These are phyloP conservation scores for Delia radicum DNA, from an alignment of 1,140 invertebrate genomes.

Conservation along the genomic window DNA sequence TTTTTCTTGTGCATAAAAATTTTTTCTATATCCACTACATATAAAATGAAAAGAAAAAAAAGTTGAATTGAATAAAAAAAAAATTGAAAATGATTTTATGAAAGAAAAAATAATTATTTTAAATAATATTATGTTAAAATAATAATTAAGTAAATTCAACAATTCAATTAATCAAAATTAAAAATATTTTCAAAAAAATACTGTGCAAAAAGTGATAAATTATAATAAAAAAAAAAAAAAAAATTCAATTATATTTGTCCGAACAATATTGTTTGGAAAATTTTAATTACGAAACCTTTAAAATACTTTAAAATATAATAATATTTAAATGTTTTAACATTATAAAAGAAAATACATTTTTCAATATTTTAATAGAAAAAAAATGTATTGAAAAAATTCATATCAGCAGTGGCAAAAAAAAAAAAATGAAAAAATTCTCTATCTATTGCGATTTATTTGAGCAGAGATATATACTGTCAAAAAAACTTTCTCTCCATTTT, in stretches of 20 bases:
- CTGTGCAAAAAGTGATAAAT: background rate
- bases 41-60: background rate
- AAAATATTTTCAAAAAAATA: background rate
- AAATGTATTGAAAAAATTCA: background rate
- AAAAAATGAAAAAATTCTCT: conserved; percentile 47
- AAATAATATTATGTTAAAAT: too few species aligned
- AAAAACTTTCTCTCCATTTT: background rate
- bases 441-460: conserved; percentile 55
- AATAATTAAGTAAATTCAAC: too few species aligned
- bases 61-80: background rate
- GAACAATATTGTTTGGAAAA: background rate
- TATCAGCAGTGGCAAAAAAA: conserved; percentile 24
- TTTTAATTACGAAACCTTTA: background rate
- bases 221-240: background rate
- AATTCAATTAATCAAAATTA: background rate
- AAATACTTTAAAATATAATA: background rate
- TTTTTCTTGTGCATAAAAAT: conserved; percentile 13
- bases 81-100: background rate
- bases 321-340: too few species aligned
- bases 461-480: conserved; percentile 26
- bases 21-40: conserved; percentile 6
- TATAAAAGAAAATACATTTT: background rate
- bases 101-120: background rate
- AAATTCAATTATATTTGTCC: background rate
- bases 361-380: conserved; percentile 1